Evolutionary conservation across 2,888 invertebrate species (phyloP), one percentile per base, ranked within the genome.

Genomic region (Beris morrisii): DNA sequence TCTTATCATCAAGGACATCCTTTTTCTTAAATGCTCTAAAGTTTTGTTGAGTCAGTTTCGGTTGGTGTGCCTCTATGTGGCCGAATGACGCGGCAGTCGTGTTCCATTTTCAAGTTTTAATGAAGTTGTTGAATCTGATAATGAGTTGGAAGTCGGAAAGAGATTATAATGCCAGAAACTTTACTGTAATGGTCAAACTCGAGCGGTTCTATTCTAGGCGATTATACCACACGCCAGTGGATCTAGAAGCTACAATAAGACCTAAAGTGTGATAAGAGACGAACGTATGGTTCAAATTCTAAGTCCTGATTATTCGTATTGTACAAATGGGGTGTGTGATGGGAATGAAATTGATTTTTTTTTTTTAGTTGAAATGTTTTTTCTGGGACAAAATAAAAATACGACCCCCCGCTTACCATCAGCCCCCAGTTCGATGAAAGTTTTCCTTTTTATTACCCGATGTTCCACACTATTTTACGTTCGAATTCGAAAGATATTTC

Each of bases 81-180:
- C 28, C 28, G 9, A 58, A 28, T 30, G 30, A 2, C n/a, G 45
- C 28, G 45, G 28, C 45, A n/a, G 6, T 45, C 45, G 13, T 46
- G 11, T 11, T 45, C 45, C 5, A 61, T 48, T 53, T 53, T 46
- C 32, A 68, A 68, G 52, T 68, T 65, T 65, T 68, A 68, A 65
- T 68, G 65, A 68, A 66, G 63, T 68, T 68, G 68, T 65, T 65
- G 65, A 68, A 65, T 68, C 68, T 65, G 68, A 68, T 68, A 68
- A 68, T 66, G 63, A 67, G 58, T 61, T 65, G 28, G 50, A 59
- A 65, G 55, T 65, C 65, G 64, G 13, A 54, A 65, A 38, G 43
- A 67, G 67, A 67, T 67, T 67, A 67, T 65, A 55, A 30, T 65
- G 38, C 22, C 31, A 43, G 46, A 67, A 67, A 65, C 53, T 67